Conservation (phyloP, 2,113 vertebrate species). For the Xerus inauris region DNA sequence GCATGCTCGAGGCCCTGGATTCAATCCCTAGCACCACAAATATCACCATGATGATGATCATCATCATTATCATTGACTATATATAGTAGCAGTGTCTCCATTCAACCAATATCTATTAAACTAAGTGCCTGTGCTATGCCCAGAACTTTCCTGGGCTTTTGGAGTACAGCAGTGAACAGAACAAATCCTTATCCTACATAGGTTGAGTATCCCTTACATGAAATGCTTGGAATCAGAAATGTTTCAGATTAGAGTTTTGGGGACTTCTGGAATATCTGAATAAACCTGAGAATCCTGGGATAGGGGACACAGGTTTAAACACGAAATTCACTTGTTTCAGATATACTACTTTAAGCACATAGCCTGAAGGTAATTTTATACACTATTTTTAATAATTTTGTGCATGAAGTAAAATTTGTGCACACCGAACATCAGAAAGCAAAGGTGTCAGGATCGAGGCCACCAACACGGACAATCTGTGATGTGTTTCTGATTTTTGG, state of each 20-base stretch:
- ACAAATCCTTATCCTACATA: not conserved
- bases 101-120: not conserved
- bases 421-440: not conserved
- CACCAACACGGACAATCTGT: not conserved
- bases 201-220: not conserved
- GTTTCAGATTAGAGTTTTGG: not conserved
- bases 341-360: not conserved
- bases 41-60: too few species aligned
- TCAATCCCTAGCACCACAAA: too few species aligned
- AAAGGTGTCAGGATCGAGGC: not conserved
- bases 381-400: not conserved
- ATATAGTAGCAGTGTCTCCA: not conserved
- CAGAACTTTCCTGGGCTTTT: not conserved
- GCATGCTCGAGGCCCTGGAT: too few species aligned
- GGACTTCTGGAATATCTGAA: not conserved
- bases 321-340: not conserved
- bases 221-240: not conserved
- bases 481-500: not conserved
- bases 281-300: not conserved
- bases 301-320: not conserved
- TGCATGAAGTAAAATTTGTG: not conserved
- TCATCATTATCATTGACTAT: too few species aligned
- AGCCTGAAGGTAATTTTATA: not conserved
- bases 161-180: not conserved
- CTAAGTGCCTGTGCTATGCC: not conserved